Conservation (phyloP, 2,888 invertebrate genomes). For the Amphipyra berbera region DNA sequence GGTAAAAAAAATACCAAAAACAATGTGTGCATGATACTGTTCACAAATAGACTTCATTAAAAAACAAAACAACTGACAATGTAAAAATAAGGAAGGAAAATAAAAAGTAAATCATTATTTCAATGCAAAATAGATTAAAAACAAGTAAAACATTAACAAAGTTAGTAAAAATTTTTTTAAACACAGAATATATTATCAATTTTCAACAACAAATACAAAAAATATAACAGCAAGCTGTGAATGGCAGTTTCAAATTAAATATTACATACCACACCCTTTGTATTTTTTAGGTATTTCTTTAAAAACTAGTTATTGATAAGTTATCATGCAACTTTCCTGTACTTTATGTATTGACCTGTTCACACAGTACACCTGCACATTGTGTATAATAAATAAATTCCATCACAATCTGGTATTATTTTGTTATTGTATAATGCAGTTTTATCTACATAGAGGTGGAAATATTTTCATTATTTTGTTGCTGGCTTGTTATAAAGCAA, state of each 20-base stretch:
- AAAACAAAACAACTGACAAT: background rate
- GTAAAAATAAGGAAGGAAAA: constrained; percentile 23
- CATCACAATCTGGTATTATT: constrained; percentile 23
- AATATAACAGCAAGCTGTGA: background rate
- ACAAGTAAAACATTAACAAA: background rate
- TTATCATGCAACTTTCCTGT: no score
- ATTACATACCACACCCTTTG: background rate
- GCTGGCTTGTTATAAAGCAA: constrained; percentile 13
- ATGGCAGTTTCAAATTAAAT: background rate
- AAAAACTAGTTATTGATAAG: no score
- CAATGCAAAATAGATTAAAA: no score
- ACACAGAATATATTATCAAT: background rate
- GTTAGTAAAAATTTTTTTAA: background rate
- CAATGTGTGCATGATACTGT: no score
- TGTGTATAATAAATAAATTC: background rate
- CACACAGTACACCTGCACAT: no score
- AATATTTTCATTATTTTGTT: constrained; percentile 13
- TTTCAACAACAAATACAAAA: background rate
- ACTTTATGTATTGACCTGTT: no score
- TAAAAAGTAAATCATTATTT: background rate
- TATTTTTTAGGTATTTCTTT: background rate
- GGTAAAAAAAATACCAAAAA: no score
- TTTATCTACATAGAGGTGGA: constrained; percentile 14
- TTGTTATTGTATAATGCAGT: constrained; percentile 18
- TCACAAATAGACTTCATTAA: no score